Percentiles rank a stretch among this genome's conserved stretches.
These are phyloP conservation scores for Tokudaia muenninki DNA, from an alignment of 2,797 vertebrate species.

Conservation along the genomic window DNA sequence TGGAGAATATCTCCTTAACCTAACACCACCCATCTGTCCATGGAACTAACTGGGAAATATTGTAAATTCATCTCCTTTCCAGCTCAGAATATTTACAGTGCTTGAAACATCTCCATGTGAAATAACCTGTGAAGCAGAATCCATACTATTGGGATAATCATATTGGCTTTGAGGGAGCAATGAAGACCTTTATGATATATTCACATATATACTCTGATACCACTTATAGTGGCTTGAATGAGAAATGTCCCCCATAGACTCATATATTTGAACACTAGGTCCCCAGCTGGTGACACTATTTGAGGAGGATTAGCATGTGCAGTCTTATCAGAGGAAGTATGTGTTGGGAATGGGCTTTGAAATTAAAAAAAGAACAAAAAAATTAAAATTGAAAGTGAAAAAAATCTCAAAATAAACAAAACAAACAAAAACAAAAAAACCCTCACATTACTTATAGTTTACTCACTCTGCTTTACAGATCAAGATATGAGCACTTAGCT, in stretches of 20 bases:
- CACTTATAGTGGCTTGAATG: background rate
- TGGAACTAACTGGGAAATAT: background rate
- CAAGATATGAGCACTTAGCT: background rate
- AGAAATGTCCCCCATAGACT: background rate
- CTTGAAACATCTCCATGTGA: constrained; percentile 1
- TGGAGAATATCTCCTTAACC: background rate
- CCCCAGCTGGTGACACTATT: background rate
- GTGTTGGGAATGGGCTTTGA: background rate
- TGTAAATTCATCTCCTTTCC: background rate
- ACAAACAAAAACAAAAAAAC: too few species aligned
- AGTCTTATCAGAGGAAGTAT: background rate
- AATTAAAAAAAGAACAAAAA: background rate
- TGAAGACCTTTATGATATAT: background rate
- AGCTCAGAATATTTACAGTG: background rate
- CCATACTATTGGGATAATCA: background rate
- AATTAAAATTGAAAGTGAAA: too few species aligned
- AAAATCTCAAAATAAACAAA: too few species aligned
- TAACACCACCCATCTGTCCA: background rate
- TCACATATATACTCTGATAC: background rate
- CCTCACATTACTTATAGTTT: background rate
- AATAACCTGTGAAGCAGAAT: constrained; percentile 23
- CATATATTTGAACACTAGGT: background rate
- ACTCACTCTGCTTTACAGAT: background rate
- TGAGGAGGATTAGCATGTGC: too few species aligned
- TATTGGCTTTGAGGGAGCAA: background rate